These are phyloP conservation scores for Spea multiplicata DNA, from an alignment of 2,113 vertebrate genomes.

Conservation along the genomic window DNA sequence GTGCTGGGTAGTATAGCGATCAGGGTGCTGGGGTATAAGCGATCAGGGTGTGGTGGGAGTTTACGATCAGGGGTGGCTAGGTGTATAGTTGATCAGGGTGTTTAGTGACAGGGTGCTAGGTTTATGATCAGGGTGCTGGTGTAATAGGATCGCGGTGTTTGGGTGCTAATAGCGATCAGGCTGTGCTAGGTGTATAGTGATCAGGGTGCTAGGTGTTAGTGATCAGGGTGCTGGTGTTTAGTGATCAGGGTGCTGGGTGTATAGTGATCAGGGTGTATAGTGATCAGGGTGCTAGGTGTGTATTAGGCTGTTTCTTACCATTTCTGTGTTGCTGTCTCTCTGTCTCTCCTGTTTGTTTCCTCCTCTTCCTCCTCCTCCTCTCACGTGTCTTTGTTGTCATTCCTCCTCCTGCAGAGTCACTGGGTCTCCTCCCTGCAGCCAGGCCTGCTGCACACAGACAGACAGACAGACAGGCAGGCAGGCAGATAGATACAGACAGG, in stretches of 20 bases:
- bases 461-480: background rate
- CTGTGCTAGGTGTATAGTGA: background rate
- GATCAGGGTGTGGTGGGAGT: background rate
- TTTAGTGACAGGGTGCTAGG: background rate
- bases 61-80: background rate
- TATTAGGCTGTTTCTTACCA: background rate
- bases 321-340: background rate
- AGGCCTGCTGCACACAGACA: constrained; percentile 1
- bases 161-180: background rate
- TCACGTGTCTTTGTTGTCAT: constrained; percentile 23
- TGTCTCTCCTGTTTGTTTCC: background rate
- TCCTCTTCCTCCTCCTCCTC: constrained; percentile 10
- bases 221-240: background rate
- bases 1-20: background rate
- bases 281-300: background rate
- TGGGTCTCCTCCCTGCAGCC: constrained; percentile 13
- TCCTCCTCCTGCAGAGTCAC: constrained; percentile 27
- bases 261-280: too few species aligned
- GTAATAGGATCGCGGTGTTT: too few species aligned
- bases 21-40: background rate
- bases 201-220: background rate
- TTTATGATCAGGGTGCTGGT: background rate
- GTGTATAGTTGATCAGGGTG: background rate
- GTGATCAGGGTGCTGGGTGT: background rate
- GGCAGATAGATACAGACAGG: background rate